Evolutionary conservation across 2,888 invertebrate genomes (phyloP), one percentile per base, ranked within the genome.

Genomic region (Cryptus armator): DNA sequence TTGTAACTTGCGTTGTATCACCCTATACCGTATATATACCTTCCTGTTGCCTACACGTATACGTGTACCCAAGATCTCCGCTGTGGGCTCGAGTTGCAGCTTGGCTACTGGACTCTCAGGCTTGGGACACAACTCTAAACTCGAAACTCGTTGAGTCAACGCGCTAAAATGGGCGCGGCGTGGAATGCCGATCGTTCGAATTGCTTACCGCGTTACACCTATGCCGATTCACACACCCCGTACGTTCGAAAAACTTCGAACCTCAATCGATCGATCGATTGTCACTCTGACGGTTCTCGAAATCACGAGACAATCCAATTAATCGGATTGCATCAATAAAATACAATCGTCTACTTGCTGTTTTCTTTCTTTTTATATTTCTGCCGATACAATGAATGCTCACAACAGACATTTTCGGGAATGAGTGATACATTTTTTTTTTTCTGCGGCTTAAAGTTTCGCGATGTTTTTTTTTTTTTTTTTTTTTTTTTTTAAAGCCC

Each of bases 81-180:
- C 16, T 53, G 19, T 46, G 81, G 62, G 64, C 46, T 56, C 75
- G 76, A 62, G 59, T 53, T 76, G 71, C 76, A 85, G 79, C 76
- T 82, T 71, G 82, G 79, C 76, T 82, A 79, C 80, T 80, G 82
- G 62, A 19, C 46, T 59, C 44, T 68, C 83, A 86, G 76, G 81
- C 84, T 86, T 80, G 84, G 85, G 88, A 87, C 89, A 80, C 67
- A 83, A 37, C 78, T 87, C 87, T 89, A 90, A 91, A 91, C 89
- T 89, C 90, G 88, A 91, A 89, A 89, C 91, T 90, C 85, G 90
- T 89, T 87, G 90, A 91, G 90, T 89, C 90, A 90, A 92, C 89
- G 91, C 87, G 89, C 88, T 89, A 88, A 89, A 92, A 91, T 92
- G 92, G 92, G 92, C 90, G 92, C 92, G 92, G 92, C 92, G 88